Conservation (phyloP, 1,140 invertebrate genomes). For the Trinorchestia longiramus region DNA sequence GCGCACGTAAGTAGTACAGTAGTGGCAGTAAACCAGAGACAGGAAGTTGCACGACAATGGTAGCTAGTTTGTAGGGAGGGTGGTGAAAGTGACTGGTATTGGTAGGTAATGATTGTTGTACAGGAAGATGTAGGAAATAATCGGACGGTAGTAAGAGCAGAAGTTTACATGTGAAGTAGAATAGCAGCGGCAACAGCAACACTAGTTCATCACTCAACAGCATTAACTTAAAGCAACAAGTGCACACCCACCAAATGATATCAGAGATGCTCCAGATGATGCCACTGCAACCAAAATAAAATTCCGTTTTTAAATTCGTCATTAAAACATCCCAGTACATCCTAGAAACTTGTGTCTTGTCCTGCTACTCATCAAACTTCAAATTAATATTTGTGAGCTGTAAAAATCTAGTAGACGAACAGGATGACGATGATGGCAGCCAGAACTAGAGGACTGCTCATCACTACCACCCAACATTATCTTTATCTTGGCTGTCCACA, state of each 20-base stretch:
- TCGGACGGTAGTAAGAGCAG: neutral
- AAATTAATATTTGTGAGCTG: neutral
- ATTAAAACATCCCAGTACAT: neutral
- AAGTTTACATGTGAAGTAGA: neutral
- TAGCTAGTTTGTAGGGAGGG: too few species aligned
- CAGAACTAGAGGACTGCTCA: neutral
- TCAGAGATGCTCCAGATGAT: neutral
- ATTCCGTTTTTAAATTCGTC: neutral
- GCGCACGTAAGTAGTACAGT: neutral
- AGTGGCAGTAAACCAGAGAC: neutral
- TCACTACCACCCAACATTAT: too few species aligned
- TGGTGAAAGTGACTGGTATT: too few species aligned
- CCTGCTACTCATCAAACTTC: neutral
- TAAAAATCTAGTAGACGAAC: neutral
- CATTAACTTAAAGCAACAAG: neutral
- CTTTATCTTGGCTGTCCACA: too few species aligned
- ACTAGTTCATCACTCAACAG: neutral
- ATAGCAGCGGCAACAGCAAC: neutral
- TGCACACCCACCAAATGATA: constrained; percentile 3
- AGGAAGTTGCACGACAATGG: neutral
- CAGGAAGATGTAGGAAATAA: neutral
- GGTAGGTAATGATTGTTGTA: too few species aligned
- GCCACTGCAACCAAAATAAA: constrained; percentile 38
- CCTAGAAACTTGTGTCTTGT: neutral
- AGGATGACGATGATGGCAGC: neutral